Percentiles rank a stretch among this genome's conserved stretches.
These are phyloP conservation scores for Gymnoscelis rufifasciata DNA, from an alignment of 2,888 invertebrate species.

Conservation along the genomic window DNA sequence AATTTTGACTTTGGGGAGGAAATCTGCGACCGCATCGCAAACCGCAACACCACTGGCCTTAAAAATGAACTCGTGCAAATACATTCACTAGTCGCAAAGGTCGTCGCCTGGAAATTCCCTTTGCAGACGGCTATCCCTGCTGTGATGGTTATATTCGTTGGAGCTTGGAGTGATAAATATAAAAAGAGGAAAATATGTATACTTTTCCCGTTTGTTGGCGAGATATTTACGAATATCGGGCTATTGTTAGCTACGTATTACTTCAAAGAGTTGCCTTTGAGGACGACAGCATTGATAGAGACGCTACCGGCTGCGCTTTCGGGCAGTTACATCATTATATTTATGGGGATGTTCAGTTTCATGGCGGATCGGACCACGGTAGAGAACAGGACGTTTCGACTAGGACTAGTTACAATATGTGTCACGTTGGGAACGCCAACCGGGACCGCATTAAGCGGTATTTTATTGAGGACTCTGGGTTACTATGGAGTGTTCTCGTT, in stretches of 20 bases:
- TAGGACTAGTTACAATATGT: slow-evolving; percentile 80
- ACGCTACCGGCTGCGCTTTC: slow-evolving; percentile 79
- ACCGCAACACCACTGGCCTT: slow-evolving; percentile 63
- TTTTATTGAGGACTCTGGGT: slow-evolving; percentile 61
- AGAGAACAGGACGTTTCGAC: slow-evolving; percentile 81
- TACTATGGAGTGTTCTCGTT: slow-evolving; percentile 71
- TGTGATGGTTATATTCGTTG: slow-evolving; percentile 77
- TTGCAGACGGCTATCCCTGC: slow-evolving; percentile 80
- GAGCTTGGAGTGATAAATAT: slow-evolving; percentile 81
- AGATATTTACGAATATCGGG: slow-evolving; percentile 74
- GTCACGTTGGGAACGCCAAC: slow-evolving; percentile 72
- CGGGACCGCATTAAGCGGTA: slow-evolving; percentile 75
- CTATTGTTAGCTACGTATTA: slow-evolving; percentile 77
- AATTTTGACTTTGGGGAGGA: slow-evolving; percentile 72
- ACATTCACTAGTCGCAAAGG: slow-evolving; percentile 72
- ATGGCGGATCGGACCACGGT: slow-evolving; percentile 79
- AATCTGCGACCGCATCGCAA: slow-evolving; percentile 71
- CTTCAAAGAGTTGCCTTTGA: slow-evolving; percentile 73
- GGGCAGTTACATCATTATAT: slow-evolving; percentile 80
- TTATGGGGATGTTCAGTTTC: slow-evolving; percentile 81
- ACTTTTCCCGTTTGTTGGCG: slow-evolving; percentile 77
- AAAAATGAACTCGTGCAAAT: slow-evolving; percentile 62
- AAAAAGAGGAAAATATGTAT: slow-evolving; percentile 80
- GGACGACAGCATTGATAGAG: slow-evolving; percentile 74
- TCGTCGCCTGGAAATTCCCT: slow-evolving; percentile 79